phyloP scores from a whole-genome alignment of 2,888 invertebrate genomes.

The Pyrocoelia pectoralis region DNA sequence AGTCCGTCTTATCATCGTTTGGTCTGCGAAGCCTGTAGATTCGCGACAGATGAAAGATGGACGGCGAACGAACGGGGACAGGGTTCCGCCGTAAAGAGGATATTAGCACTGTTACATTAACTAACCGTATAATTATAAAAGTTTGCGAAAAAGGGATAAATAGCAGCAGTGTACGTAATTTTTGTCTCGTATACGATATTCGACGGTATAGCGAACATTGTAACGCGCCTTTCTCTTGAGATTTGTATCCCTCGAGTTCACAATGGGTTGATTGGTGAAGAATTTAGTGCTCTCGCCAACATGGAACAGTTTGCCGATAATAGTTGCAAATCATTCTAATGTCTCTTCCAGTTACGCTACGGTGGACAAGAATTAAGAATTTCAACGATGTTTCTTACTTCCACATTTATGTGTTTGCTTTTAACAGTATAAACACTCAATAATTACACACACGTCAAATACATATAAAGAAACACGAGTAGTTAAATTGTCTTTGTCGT shows the following conservation, averaged over 20 bases:
- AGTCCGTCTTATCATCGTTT: slow-evolving; percentile 55
- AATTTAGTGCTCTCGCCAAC: slow-evolving; percentile 57
- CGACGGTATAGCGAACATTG: slow-evolving; percentile 42
- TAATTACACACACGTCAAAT: too few relatives aligned
- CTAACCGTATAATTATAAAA: slow-evolving; percentile 20
- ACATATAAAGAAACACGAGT: too few relatives aligned
- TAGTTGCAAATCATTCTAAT: slow-evolving; percentile 54
- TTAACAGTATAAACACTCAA: too few relatives aligned
- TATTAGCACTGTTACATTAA: slow-evolving; percentile 35
- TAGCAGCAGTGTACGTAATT: slow-evolving; percentile 4
- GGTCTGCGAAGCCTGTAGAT: slow-evolving; percentile 48
- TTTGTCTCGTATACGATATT: slow-evolving; percentile 35
- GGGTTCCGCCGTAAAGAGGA: slow-evolving; percentile 36
- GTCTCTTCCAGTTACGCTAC: neutral
- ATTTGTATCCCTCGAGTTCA: slow-evolving; percentile 59
- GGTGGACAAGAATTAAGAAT: neutral
- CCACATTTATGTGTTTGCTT: too few relatives aligned
- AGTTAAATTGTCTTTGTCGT: too few relatives aligned
- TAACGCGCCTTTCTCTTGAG: slow-evolving; percentile 54
- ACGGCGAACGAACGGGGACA: slow-evolving; percentile 48
- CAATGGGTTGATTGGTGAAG: slow-evolving; percentile 59
- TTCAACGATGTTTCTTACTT: neutral
- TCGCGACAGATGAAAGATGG: slow-evolving; percentile 54
- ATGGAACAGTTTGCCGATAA: slow-evolving; percentile 51
- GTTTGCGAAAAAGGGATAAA: slow-evolving; percentile 23